Evolutionary conservation across 2,888 invertebrate genomes (phyloP), one percentile per base, ranked within the genome.

Genomic region (Epinotia nisella): DNA sequence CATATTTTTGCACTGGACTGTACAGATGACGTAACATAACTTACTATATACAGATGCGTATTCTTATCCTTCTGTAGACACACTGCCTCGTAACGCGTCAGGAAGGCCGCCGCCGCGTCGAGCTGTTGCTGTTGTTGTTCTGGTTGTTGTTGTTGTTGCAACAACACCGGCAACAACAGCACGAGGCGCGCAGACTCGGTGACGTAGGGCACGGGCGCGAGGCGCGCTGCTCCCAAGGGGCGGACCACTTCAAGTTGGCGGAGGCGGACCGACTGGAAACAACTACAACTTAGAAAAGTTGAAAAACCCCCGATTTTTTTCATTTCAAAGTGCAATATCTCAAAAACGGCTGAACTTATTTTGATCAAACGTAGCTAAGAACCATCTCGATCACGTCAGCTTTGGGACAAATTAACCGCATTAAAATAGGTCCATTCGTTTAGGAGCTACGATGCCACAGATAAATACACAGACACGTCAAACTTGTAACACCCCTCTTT

Each of bases 161-260:
- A 71, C 55, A 80, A 80, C 3, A 97, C 94, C 0, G 96, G 96
- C 76, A 98, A 88, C 78, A 99, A 89, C 77, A 98, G 93, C 73
- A 96, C 95, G 4, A 99, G 95, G 77, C 97, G 94, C 7, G 97
- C 96, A 88, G 96, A 97, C 94, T 99, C 99, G 0, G 99, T 99
- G 1, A 99, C 99, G 91, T 99, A 99, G 0, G 98, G 99, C 85
- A 98, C 97, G 1, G 97, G 96, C 53, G 98, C 95, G 74, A 99
- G 95, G 85, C 99, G 98, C 10, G 98, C 97, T 74, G 96, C 95
- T 17, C 98, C 98, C 71, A 99, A 91, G 15, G 97, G 96, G 77
- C 98, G 97, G 68, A 96, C 96, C 55, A 97, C 95, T 91, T 98
- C 96, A 78, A 98, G 94, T 81, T 97, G 95, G 70, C 76, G 86